Evolutionary conservation across 2,888 invertebrate genomes (phyloP).

Genomic region (Volucella bombylans): DNA sequence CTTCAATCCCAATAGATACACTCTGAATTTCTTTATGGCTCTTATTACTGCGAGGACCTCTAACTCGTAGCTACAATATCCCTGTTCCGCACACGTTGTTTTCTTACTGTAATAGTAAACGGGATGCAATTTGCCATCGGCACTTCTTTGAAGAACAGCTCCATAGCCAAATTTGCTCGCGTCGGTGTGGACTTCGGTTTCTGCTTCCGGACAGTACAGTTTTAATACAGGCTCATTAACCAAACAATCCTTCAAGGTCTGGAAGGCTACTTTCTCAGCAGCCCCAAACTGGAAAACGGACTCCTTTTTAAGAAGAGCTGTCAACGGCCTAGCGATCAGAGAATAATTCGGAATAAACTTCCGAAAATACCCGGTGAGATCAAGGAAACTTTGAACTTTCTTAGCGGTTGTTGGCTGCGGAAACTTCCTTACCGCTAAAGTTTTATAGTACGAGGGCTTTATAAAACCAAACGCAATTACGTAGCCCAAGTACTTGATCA

Average conservation of each 20-base stretch:
- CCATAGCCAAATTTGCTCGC: conserved; percentile 74
- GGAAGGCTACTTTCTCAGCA: not conserved
- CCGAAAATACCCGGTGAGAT: conserved; percentile 22
- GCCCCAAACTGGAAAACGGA: not conserved
- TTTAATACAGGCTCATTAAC: no score
- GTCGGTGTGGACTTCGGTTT: conserved; percentile 32
- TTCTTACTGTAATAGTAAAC: conserved; percentile 76
- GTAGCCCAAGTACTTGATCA: conserved; percentile 49
- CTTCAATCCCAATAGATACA: not conserved
- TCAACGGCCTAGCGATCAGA: not conserved
- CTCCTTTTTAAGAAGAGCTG: not conserved
- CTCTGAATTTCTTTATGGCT: no score
- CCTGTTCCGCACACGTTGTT: conserved; percentile 75
- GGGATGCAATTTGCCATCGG: conserved; percentile 74
- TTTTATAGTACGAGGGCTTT: conserved; percentile 22
- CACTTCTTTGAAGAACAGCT: conserved; percentile 75
- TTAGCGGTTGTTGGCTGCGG: conserved; percentile 10
- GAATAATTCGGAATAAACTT: conserved; percentile 21
- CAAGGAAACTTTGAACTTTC: conserved; percentile 4
- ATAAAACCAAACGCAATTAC: conserved; percentile 25
- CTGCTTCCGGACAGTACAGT: not conserved
- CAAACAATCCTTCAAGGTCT: no score
- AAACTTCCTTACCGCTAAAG: conserved; percentile 31
- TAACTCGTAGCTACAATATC: conserved; percentile 77
- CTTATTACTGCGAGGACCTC: conserved; percentile 71